Evolutionary conservation across 92 coral and sea anemone species (phyloP), one percentile per base, ranked within the genome.

Genomic region (Pocillopora meandrina): DNA sequence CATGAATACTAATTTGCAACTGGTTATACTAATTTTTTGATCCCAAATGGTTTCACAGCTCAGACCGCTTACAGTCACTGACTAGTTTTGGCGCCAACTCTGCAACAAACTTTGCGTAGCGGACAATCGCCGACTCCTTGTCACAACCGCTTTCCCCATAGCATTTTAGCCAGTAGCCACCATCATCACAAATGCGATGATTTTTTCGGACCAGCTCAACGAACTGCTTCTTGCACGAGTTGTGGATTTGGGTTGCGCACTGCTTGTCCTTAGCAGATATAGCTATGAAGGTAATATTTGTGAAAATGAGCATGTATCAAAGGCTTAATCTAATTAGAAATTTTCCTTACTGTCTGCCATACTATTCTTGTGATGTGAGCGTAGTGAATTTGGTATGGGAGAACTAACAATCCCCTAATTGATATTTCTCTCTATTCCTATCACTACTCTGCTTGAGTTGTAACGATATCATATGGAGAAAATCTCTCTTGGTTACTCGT

Each of bases 91-190:
- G 56, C 16, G 13, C 64, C 65, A 75, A 1, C 31, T 75, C 42
- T 7, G 64, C 64, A 33, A 75, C 79, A 12, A 21, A 75, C 65
- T 57, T 23, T 33, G 79, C 61, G 15, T 75, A 75, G 35, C 79
- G 79, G 65, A 56, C 60, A 35, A 75, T 75, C 64, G 34, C 60
- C 16, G 79, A 75, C 58, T 75, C 47, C 31, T 75, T 19, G 64
- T 75, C 12, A 57, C 79, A 75, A 42, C 14, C 17, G 65, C 33
- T 21, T n/a, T 11, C 16, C 47, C 21, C 17, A 64, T 75, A 75
- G 61, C 79, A 75, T 55, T 56, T n/a, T 64, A 75, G 49, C 79
- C 79, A 75, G 1, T 20, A 19, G 18, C n/a, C 61, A 64, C 79
- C 79, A 75, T 75, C 79, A 56, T 26, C n/a, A 42, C 79, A 75